phyloP scores from a whole-genome alignment of 2,888 invertebrate species.

The Drosophila vallismaia region DNA sequence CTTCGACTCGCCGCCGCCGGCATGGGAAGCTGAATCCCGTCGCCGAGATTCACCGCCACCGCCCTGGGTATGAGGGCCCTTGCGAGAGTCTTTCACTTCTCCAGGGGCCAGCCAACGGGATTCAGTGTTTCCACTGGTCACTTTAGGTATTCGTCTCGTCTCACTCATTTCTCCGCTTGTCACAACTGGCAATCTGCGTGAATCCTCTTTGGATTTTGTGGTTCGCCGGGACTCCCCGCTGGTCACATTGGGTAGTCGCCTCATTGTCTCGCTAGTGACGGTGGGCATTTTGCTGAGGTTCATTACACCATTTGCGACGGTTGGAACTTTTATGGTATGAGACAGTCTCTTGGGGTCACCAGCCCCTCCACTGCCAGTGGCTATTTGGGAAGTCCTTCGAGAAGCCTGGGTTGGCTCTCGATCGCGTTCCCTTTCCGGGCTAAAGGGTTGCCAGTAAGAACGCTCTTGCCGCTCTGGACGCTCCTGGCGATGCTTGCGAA shows the following conservation, averaged over 20 bases:
- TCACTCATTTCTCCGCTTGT: constrained; percentile 16
- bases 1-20: constrained; percentile 10
- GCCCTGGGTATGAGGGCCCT: constrained; percentile 5
- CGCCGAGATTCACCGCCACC: constrained; percentile 12
- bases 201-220: constrained; percentile 10
- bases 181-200: constrained; percentile 4
- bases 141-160: constrained; percentile 9
- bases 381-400: constrained; percentile 1
- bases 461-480: constrained; percentile 10
- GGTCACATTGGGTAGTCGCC: constrained; percentile 24
- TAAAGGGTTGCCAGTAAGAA: background rate
- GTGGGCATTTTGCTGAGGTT: constrained; percentile 1
- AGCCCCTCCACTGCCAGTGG: constrained; percentile 4
- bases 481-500: constrained; percentile 10
- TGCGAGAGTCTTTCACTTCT: background rate
- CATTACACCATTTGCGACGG: constrained; percentile 8
- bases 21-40: background rate
- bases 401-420: background rate
- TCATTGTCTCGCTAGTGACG: constrained; percentile 12
- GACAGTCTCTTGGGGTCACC: constrained; percentile 5
- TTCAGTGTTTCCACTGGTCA: constrained; percentile 6
- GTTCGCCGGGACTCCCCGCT: constrained; percentile 12
- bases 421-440: constrained; percentile 4
- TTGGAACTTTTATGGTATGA: constrained; percentile 13
- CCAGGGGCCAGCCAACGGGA: constrained; percentile 2